Base-by-base conservation (phyloP, 1,140 invertebrate genomes). In the Meloidogyne floridensis region DNA sequence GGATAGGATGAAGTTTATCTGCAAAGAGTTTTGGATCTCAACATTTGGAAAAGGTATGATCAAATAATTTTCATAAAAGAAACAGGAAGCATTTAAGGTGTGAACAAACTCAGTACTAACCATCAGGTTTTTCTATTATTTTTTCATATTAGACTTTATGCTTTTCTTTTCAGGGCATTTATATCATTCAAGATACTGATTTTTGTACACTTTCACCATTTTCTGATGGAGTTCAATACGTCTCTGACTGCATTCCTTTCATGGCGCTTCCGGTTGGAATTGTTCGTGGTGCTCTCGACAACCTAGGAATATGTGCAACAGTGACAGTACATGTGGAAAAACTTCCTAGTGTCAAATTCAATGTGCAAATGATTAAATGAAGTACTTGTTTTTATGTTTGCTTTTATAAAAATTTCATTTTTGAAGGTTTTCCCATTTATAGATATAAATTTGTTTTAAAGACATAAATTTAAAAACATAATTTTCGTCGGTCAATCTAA, bases 11-110 rank as follows among this genome's bases (percentile, higher is more conserved):
- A 99, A 99, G 91, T 99, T 98, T 87, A 95, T 99, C 69, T 99
- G 97, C 89, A 99, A 97, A 84, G 97, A 99, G 90, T 97, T 98
- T 88, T 99, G 97, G 97, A 94, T 94, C 42, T 93, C 94, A 51
- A 93, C 98, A 32, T 98, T 97, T 90, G 97, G 97, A 87, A 99
- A 98, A 90, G 96, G 98, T 91, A 95, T 98, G 80, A 97, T 99
- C 90, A 98, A 98, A 32, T 32, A 32, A 32, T 1, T 32, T 32
- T 32, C 32, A 32, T 32, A 32, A 32, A 32, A 32, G 32, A 32
- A 32, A 32, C 32, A 32, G 32, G 32, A 32, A 32, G 32, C 32
- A 32, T 32, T 32, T 32, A 32, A 32, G 96, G 98, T 91, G 95
- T 98, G 80, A 97, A 99, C 90, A 98, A 98, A 91, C 91, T 99